Evolutionary conservation across 1,140 invertebrate species (phyloP).

Genomic region (Saccostrea cuccullata): DNA sequence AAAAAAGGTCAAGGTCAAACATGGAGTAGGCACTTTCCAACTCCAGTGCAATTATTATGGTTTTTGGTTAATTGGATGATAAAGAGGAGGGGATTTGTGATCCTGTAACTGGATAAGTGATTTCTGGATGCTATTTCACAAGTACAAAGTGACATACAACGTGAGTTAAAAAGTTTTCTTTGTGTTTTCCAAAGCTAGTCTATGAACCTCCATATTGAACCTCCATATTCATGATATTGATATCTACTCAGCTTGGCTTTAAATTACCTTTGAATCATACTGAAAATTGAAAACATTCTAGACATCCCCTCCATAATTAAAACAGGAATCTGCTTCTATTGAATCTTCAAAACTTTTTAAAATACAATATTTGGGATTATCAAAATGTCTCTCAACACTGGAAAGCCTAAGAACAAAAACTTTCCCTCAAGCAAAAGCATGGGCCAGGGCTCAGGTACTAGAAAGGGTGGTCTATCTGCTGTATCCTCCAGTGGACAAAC

Average conservation of each 20-base stretch:
- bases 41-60: neutral
- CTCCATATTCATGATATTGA: too few species aligned
- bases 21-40: neutral
- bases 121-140: neutral
- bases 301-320: too few species aligned
- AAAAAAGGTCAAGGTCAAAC: too few species aligned
- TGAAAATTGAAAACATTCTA: too few species aligned
- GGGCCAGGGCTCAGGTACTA: neutral
- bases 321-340: too few species aligned
- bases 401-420: neutral
- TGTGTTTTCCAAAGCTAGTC: neutral
- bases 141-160: neutral
- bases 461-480: neutral
- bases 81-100: neutral
- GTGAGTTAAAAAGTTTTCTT: slow-evolving; percentile 7
- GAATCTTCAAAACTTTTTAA: too few species aligned
- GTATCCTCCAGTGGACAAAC: neutral
- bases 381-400: neutral
- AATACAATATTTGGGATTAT: neutral
- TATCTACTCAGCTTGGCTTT: neutral
- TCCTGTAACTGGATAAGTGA: neutral
- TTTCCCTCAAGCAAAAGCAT: neutral
- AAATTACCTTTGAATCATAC: too few species aligned
- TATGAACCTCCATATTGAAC: neutral
- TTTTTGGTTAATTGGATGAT: neutral